Evolutionary conservation across 2,113 vertebrate genomes (phyloP).

Genomic region (Hippocampus zosterae): DNA sequence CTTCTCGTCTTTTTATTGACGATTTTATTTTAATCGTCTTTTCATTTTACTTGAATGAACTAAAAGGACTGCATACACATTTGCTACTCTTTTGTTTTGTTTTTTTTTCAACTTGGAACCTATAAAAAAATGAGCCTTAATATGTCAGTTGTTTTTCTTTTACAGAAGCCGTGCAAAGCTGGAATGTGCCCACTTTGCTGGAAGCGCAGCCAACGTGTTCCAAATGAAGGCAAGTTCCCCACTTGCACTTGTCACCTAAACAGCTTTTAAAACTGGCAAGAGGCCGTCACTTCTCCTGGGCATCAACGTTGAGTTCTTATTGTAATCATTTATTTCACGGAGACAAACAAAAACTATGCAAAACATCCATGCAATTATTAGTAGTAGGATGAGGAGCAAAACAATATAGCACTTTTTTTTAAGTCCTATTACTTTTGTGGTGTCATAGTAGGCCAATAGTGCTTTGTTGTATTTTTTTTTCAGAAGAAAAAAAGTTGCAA

Average conservation of each 20-base stretch:
- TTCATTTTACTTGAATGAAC: slow-evolving; percentile 3
- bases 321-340: background rate
- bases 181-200: slow-evolving; percentile 29
- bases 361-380: background rate
- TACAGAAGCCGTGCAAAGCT: slow-evolving; percentile 26
- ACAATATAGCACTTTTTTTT: background rate
- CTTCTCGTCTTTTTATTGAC: background rate
- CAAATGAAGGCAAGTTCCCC: slow-evolving; percentile 56
- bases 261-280: slow-evolving; percentile 41
- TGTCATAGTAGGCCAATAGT: no score
- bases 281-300: slow-evolving; percentile 35
- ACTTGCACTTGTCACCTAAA: slow-evolving; percentile 57
- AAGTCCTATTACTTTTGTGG: no score
- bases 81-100: background rate
- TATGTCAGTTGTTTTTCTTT: background rate
- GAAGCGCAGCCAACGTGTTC: slow-evolving; percentile 47
- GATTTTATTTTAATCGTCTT: no score
- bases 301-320: slow-evolving; percentile 13
- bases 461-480: no score
- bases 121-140: background rate
- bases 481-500: no score
- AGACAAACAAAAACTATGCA: background rate
- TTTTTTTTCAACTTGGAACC: background rate
- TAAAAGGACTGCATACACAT: background rate
- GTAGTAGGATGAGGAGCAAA: background rate